Conservation (phyloP, 2,888 invertebrate species). For the Melanostoma mellinum region DNA sequence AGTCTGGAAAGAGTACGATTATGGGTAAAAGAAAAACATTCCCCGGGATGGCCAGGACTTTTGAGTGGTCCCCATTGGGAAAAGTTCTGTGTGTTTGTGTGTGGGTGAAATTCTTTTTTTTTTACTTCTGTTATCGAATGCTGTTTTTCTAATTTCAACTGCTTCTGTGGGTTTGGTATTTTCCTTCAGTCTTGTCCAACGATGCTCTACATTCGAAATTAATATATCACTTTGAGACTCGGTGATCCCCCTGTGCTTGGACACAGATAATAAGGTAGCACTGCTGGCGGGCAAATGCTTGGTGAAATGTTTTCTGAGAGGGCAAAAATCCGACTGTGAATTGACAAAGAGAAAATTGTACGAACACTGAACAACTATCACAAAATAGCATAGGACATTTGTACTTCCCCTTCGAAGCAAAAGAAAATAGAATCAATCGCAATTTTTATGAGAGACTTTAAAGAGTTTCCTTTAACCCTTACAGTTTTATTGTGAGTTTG, state of each 20-base stretch:
- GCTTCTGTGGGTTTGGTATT: slow-evolving; percentile 28
- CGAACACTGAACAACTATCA: slow-evolving; percentile 22
- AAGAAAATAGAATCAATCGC: no score
- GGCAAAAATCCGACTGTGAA: slow-evolving; percentile 30
- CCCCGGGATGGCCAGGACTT: slow-evolving; percentile 18
- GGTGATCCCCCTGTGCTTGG: slow-evolving; percentile 1
- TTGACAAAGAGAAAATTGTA: no score
- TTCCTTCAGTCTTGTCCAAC: slow-evolving; percentile 24
- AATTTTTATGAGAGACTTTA: no score
- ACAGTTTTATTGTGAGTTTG: no score
- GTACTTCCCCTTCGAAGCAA: no score
- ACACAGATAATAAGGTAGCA: slow-evolving; percentile 40
- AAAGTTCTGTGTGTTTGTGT: slow-evolving; percentile 4
- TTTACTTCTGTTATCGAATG: slow-evolving; percentile 1
- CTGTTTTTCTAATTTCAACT: slow-evolving; percentile 38
- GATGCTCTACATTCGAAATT: slow-evolving; percentile 40
- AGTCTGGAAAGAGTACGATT: slow-evolving; percentile 11
- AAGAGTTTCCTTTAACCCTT: no score
- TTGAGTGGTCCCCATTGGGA: slow-evolving; percentile 34
- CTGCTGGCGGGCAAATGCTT: slow-evolving; percentile 11
- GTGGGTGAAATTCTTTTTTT: slow-evolving; percentile 8
- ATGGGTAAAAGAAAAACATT: slow-evolving; percentile 11
- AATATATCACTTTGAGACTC: slow-evolving; percentile 58
- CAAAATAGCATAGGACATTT: slow-evolving; percentile 15
- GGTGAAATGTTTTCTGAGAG: slow-evolving; percentile 2